phyloP scores from a whole-genome alignment of 2,888 invertebrate species.

The Myopa tessellatipennis region DNA sequence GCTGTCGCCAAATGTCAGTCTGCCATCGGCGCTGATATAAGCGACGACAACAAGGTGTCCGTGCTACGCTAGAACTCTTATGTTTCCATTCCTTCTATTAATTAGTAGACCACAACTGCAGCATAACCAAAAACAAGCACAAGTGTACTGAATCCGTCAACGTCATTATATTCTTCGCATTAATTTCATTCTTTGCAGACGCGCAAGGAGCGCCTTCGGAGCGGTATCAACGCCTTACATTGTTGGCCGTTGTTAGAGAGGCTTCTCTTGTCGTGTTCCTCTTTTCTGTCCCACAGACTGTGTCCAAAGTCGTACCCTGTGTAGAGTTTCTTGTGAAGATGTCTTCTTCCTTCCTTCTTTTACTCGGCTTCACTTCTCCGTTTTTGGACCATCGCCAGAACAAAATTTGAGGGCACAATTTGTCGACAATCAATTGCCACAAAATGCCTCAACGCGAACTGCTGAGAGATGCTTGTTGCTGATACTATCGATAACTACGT shows the following conservation, averaged over 20 bases:
- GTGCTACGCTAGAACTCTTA: slow-evolving; percentile 3
- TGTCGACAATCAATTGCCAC: slow-evolving; percentile 29
- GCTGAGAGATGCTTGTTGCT: neutral
- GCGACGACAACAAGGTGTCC: slow-evolving; percentile 42
- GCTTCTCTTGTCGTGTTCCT: neutral
- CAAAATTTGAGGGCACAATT: slow-evolving; percentile 28
- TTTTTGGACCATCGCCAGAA: neutral
- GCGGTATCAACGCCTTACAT: slow-evolving; percentile 7
- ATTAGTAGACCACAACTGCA: neutral
- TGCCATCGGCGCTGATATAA: slow-evolving; percentile 39
- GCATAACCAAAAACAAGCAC: slow-evolving; percentile 27
- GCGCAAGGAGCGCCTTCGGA: slow-evolving; percentile 29
- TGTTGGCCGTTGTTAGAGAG: neutral
- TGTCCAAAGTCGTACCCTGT: neutral
- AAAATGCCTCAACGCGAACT: slow-evolving; percentile 11
- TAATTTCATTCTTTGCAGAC: neutral
- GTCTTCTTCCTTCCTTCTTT: neutral
- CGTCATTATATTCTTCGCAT: slow-evolving; percentile 46
- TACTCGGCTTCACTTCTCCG: neutral
- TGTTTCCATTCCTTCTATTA: neutral
- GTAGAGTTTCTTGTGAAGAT: slow-evolving; percentile 30
- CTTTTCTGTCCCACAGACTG: slow-evolving; percentile 1
- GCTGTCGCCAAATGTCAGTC: slow-evolving; percentile 55
- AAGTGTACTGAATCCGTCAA: slow-evolving; percentile 48
- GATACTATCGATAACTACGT: slow-evolving; percentile 26